Evolutionary conservation across 1,140 invertebrate species (phyloP), one percentile per base, ranked within the genome.

Genomic region (Cydia fagiglandana): DNA sequence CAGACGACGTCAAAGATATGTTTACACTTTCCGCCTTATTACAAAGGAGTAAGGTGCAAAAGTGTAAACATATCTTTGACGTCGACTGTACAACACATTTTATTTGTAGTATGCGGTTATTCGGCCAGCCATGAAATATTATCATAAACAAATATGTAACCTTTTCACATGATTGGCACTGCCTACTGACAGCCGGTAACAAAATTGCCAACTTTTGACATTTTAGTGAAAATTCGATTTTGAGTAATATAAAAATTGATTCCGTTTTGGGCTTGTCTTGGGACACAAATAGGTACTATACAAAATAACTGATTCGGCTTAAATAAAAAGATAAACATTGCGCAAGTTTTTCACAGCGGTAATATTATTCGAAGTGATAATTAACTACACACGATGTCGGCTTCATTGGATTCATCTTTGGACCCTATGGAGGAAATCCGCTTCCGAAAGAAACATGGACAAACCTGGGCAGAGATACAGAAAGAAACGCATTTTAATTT

Each of bases 401-500:
- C 88, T 76, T 93, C 87, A 17, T 78, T 94, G 28, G 94, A 94
- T 75, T 88, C 90, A 24, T 86, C 91, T 53, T 86, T 94, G 81
- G 94, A 94, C 80, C 88, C 92, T 30, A 94, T 94, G 93, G 94
- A 94, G 81, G 94, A 94, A 81, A 94, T 94, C 4, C 83, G 94
- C 4, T 94, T 94, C 74, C 87, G 93, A 61, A 94, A 94, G 76
- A 94, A 94, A 84, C 85, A 94, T 76, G 84, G 90, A 15, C 76
- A 81, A 0, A 92, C 94, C 61, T 94, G 94, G 76, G 81, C 88
- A 17, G 88, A 92, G 75, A 86, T 94, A 74, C 87, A 88, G 75
- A 91, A 89, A 76, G 84, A 87, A 3, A 92, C 91, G 2, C 91
- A 91, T 80, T 92, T 92, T 73, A 86, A 78, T 0, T 92, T 91